Evolutionary conservation across 2,113 vertebrate species (phyloP).

Genomic region (Henicopernis longicauda): DNA sequence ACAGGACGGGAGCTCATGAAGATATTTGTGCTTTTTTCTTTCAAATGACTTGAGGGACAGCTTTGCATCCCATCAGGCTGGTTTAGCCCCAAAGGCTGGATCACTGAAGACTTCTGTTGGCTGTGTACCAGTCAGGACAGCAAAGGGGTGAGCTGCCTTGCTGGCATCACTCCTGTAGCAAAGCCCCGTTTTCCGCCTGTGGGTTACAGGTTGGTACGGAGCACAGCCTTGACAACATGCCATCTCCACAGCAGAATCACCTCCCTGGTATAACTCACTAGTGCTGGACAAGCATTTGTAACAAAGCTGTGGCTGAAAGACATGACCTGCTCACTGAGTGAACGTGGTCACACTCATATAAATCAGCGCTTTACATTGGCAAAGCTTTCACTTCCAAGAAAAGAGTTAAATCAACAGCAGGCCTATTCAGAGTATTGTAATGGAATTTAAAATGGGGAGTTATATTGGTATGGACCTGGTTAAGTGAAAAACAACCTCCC

Average conservation of each 20-base stretch:
- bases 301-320: not conserved
- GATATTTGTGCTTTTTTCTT: not conserved
- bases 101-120: not conserved
- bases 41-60: not conserved
- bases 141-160: not conserved
- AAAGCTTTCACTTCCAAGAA: not conserved
- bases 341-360: accelerated
- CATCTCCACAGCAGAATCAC: not conserved
- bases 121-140: not conserved
- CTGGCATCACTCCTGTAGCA: not conserved
- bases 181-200: not conserved
- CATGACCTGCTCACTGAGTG: not conserved
- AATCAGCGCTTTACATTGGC: not conserved
- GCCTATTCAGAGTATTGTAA: not conserved
- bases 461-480: not conserved
- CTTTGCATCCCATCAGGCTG: not conserved
- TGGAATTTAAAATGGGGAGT: not conserved
- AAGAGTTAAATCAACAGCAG: not conserved
- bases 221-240: not conserved
- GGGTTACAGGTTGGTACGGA: not conserved
- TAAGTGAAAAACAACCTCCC: not conserved
- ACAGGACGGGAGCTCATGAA: not conserved
- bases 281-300: not conserved
- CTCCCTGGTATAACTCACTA: not conserved
- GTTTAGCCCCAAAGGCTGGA: not conserved